A percentile compares a stretch with the other conserved stretches of the same genome.
Evolutionary conservation across 1,140 invertebrate species (phyloP).

Genomic region (Brachionus koreanus): DNA sequence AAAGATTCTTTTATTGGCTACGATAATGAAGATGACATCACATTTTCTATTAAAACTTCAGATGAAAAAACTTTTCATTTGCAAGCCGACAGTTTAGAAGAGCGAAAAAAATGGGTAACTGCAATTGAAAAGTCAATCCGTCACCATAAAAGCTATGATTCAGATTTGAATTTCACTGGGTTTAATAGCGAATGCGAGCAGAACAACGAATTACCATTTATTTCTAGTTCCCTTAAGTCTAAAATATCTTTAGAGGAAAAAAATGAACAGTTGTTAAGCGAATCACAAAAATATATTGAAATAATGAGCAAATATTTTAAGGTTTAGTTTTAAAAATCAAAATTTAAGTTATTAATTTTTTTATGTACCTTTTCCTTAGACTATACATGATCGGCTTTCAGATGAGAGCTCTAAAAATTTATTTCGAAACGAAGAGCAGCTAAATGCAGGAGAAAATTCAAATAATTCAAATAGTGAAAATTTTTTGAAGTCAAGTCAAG

Average conservation of each 20-base stretch:
- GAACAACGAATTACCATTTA: neutral
- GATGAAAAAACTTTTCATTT: constrained; percentile 99
- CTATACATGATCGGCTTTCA: neutral
- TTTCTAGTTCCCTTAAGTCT: neutral
- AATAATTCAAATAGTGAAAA: neutral
- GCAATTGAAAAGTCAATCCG: constrained; percentile 88
- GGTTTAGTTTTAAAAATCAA: neutral
- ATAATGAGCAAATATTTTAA: neutral
- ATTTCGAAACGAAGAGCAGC: neutral
- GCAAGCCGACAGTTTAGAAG: constrained; percentile 65
- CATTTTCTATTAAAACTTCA: constrained; percentile 90
- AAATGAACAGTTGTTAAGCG: neutral
- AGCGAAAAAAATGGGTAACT: constrained; percentile 89
- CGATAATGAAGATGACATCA: constrained; percentile 96
- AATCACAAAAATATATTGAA: constrained; percentile 7
- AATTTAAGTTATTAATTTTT: neutral
- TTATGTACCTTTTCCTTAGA: neutral
- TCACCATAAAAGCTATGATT: constrained; percentile 62
- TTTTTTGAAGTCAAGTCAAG: constrained; percentile 19
- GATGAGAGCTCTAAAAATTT: neutral
- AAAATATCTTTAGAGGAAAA: neutral
- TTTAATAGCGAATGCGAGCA: neutral
- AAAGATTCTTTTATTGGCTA: constrained; percentile 91
- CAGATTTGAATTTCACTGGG: neutral
- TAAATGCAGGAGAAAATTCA: neutral